Evolutionary conservation across 2,113 vertebrate genomes (phyloP), one percentile per base, ranked within the genome.

Genomic region (Trichomycterus rosablanca): DNA sequence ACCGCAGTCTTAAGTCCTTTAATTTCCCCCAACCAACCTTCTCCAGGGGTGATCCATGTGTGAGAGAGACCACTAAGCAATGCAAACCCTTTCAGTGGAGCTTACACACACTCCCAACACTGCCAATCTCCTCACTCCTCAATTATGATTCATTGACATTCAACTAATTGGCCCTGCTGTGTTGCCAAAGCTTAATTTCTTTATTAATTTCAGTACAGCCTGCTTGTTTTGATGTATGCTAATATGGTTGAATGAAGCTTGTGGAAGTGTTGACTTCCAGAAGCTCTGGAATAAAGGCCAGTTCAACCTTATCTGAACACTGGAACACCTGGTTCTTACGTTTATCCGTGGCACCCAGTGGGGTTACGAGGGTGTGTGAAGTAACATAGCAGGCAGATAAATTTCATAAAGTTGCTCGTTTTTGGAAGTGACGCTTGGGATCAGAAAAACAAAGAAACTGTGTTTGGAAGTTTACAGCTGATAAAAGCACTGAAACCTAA

Each of bases 121-220:
- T 87, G 86, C 84, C 90, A 94, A 91, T 94, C 92, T 94, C 90
- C 89, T 91, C 88, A 82, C 84, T 19, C 89, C 80, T 92, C 94
- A 94, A 97, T 98, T 97, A 95, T 91, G 89, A 92, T 94, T 97
- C 91, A 90, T 92, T 97, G 94, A 98, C 94, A 97, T 97, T 94
- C 93, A 96, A 90, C 93, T 99, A 97, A 99, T 99, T 99, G 91
- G 91, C 85, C 89, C 87, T 90, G 91, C 90, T 93, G 90, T 86
- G 87, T 88, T 87, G 89, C 80, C 84, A 86, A 86, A 91, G 93
- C 93, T 96, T 97, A 95, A 94, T 92, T 95, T 93, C 91, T 94
- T 93, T 92, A 96, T 95, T 97, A 95, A 93, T 92, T 86, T 93
- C 88, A 78, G 75, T 35, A 59, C 76, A 49, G 81, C 39, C 74